A percentile compares a stretch with the other conserved stretches of the same genome.
Conservation (phyloP, 1,140 invertebrate species). For the Ostrea denselamellosa region DNA sequence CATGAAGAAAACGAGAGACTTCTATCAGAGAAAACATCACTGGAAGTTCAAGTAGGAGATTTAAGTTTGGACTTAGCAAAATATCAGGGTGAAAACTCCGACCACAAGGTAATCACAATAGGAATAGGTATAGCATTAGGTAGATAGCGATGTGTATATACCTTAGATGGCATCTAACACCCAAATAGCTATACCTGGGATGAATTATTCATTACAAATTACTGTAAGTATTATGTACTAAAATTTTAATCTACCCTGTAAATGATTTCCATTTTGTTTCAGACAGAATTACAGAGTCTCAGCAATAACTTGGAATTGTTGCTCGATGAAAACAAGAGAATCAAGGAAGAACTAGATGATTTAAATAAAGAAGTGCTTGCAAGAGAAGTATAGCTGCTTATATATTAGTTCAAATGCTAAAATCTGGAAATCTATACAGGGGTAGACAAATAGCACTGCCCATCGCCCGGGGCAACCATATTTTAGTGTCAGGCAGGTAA, state of each 20-base stretch:
- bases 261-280: background rate
- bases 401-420: background rate
- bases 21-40: background rate
- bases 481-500: no score
- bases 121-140: no score
- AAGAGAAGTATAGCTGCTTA: background rate
- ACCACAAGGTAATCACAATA: background rate
- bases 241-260: no score
- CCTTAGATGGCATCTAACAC: no score
- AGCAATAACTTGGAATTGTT: background rate
- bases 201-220: no score
- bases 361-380: conserved; percentile 2
- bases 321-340: background rate
- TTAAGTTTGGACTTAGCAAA: background rate
- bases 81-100: background rate
- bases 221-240: no score
- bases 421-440: no score
- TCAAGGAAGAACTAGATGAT: conserved; percentile 3
- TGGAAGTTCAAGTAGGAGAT: background rate
- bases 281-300: conserved; percentile 9
- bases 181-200: no score
- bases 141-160: no score
- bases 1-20: background rate
- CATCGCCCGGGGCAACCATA: no score
- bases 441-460: no score